These are phyloP conservation scores for Temnothorax ravouxi DNA, from an alignment of 2,888 invertebrate species.

Conservation along the genomic window DNA sequence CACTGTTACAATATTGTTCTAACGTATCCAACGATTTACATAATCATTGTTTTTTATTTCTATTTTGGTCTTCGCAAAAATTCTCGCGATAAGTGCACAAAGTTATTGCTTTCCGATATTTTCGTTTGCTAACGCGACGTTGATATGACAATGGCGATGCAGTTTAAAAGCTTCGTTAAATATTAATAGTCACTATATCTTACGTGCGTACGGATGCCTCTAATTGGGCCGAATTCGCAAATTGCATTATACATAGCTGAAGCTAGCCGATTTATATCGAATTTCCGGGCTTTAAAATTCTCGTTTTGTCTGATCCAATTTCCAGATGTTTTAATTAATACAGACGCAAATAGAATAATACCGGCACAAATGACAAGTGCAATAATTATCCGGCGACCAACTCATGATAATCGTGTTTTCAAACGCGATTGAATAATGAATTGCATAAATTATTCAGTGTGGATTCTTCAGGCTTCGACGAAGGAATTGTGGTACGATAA, in stretches of 20 bases:
- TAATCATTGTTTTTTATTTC: slow-evolving; percentile 21
- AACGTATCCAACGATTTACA: background rate
- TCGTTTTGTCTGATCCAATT: slow-evolving; percentile 38
- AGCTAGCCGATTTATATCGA: slow-evolving; percentile 42
- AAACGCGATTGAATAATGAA: slow-evolving; percentile 4
- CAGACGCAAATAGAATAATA: slow-evolving; percentile 45
- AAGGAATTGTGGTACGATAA: background rate
- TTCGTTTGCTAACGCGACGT: background rate
- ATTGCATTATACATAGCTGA: slow-evolving; percentile 20
- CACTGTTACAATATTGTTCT: background rate
- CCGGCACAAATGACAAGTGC: background rate
- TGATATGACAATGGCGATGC: slow-evolving; percentile 40
- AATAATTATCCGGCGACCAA: slow-evolving; percentile 27
- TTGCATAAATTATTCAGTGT: slow-evolving; percentile 9
- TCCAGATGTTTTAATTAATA: slow-evolving; percentile 37
- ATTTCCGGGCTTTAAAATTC: slow-evolving; percentile 32
- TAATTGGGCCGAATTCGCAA: slow-evolving; percentile 21
- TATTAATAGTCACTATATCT: slow-evolving; percentile 27
- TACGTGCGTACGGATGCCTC: slow-evolving; percentile 1
- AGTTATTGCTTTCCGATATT: slow-evolving; percentile 23
- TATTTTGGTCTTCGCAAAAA: background rate
- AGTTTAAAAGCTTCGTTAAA: slow-evolving; percentile 25
- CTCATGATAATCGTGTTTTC: slow-evolving; percentile 20
- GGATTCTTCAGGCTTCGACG: too few relatives aligned
- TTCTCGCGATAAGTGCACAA: background rate